A percentile compares a stretch with the other conserved stretches of the same genome.
Evolutionary conservation across 2,113 vertebrate species (phyloP).

Genomic region (Oxygymnocypris stewartii): DNA sequence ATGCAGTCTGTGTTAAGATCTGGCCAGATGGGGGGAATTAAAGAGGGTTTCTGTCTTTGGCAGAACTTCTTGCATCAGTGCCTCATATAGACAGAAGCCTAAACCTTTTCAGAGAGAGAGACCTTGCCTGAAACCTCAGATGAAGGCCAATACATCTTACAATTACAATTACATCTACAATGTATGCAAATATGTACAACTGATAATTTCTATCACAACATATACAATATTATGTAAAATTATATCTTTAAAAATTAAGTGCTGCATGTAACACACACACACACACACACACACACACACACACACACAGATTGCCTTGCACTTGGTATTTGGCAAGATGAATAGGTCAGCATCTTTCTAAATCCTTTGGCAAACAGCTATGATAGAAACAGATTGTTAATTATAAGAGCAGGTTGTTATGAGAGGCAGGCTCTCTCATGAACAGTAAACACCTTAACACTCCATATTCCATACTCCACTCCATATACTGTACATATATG

Average conservation of each 20-base stretch:
- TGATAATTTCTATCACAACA: background rate
- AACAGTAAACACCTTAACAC: background rate
- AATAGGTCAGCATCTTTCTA: background rate
- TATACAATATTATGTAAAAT: background rate
- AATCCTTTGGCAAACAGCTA: background rate
- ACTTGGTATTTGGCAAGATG: conserved; percentile 5
- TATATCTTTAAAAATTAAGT: background rate
- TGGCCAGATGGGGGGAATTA: conserved; percentile 40
- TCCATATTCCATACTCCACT: no score
- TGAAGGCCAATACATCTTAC: background rate
- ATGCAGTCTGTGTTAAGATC: conserved; percentile 31
- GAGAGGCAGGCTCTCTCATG: background rate
- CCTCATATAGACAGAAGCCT: conserved; percentile 27
- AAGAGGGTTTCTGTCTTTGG: conserved; percentile 37
- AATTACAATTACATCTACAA: background rate
- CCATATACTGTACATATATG: background rate
- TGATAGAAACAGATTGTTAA: background rate
- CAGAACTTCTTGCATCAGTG: conserved; percentile 4
- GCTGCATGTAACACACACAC: background rate
- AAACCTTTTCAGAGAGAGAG: conserved; percentile 11
- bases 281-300: no score
- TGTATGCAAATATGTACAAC: background rate
- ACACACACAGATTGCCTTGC: background rate
- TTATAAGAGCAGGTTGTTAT: background rate
- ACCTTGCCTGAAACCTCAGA: background rate